Base-by-base conservation (phyloP, 2,113 vertebrate genomes). In the Helogale parvula region DNA sequence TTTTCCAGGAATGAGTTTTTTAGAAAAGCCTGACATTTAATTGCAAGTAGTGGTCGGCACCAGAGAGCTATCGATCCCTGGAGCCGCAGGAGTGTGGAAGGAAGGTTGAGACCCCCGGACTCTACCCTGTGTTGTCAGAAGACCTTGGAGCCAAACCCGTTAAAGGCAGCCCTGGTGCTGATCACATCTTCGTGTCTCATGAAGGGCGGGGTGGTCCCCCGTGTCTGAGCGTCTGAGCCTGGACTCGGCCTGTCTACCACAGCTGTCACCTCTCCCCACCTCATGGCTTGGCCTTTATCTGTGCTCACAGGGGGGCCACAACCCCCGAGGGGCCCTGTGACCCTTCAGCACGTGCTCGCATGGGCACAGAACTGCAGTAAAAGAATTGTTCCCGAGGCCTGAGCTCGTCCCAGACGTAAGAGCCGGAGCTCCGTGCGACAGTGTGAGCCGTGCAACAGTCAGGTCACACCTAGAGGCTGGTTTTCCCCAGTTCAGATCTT, bases 341-440 rank as follows among this genome's bases (percentile, higher is more conserved):
- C 16, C 1, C 8, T 47, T 47, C 41, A n/a, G 29, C 69, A 83
- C 0, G 0, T n/a, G 21, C 11, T 50, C 35, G 21, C 10, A 0
- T 45, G 79, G 80, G 45, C 74, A 27, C 5, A 33, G 52, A 21
- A 11, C 33, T 4, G 0, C 25, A 0, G 68, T 25, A 25, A 52
- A 60, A 23, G 23, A 33, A 9, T 31, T 21, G 54, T 10, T 7
- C 76, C 23, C 41, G 41, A 69, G 25, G 57, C 2, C 68, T 45
- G 31, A 90, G 68, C 12, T 77, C 23, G 0, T 27, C 52, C 50
- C 38, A 14, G 60, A 35, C 38, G 23, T 0, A 0, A 27, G 10
- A 14, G 27, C 76, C 7, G 0, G 4, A 65, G 60, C 17, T 52
- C 29, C n/a, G 3, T 4, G 17, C 14, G 13, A 72, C 17, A 71